Evolutionary conservation across 2,797 vertebrate genomes (phyloP).

Genomic region (Enoplosus armatus): DNA sequence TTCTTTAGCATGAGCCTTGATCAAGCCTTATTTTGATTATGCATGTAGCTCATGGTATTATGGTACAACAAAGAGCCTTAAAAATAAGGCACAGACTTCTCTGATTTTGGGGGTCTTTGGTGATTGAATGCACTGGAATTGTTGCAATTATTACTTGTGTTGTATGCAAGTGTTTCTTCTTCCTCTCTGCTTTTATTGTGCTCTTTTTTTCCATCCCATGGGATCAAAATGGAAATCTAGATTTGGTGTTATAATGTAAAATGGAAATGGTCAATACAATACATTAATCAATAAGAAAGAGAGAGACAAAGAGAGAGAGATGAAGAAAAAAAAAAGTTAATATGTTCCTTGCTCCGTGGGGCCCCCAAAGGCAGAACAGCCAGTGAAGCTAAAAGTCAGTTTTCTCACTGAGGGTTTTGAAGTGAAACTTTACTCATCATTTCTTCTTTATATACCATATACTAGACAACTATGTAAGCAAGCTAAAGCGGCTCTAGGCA

Average conservation of each 20-base stretch:
- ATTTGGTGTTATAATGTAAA: constrained; percentile 6
- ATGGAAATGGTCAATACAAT: constrained; percentile 9
- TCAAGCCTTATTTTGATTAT: constrained; percentile 31
- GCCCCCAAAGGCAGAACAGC: constrained; percentile 24
- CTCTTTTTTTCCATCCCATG: neutral
- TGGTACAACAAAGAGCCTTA: constrained; percentile 19
- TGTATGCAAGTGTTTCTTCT: neutral
- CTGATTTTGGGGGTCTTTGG: constrained; percentile 15
- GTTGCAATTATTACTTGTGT: neutral
- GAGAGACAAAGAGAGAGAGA: neutral
- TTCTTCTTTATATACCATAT: constrained; percentile 6
- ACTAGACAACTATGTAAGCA: constrained; percentile 4
- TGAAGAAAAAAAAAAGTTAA: constrained; percentile 9
- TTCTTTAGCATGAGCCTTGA: constrained; percentile 36
- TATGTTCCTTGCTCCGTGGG: constrained; percentile 2
- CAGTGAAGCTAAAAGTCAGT: constrained; percentile 35
- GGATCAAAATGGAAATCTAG: constrained; percentile 8
- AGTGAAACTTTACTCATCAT: constrained; percentile 12
- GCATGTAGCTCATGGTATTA: constrained; percentile 8
- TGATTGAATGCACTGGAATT: neutral
- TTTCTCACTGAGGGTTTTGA: constrained; percentile 15
- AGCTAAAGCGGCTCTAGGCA: constrained; percentile 1
- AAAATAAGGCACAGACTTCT: constrained; percentile 17
- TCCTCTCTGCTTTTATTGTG: neutral
- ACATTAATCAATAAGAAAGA: constrained; percentile 18